These are phyloP conservation scores for Latrodectus elegans DNA, from an alignment of 2,888 invertebrate genomes.

Conservation along the genomic window DNA sequence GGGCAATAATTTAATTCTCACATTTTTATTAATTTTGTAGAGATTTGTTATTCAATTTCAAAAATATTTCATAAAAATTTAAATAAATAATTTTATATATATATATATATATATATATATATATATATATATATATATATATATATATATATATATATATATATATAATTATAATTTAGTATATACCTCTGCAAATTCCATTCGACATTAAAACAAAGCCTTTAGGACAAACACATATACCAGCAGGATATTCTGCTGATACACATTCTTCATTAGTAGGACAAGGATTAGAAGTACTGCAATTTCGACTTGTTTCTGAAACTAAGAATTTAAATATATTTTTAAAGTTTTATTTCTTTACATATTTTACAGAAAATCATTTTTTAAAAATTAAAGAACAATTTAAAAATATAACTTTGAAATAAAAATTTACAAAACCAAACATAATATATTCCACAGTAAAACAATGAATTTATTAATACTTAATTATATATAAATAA, in stretches of 20 bases:
- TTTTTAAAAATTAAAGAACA: not conserved
- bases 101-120: too few species aligned
- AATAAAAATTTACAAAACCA: not conserved
- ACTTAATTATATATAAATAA: not conserved
- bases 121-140: too few species aligned
- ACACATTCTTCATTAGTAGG: slow-evolving; percentile 74
- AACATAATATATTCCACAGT: not conserved
- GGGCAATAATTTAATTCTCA: too few species aligned
- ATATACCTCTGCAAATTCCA: slow-evolving; percentile 71
- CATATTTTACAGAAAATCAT: not conserved
- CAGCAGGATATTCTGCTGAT: slow-evolving; percentile 76
- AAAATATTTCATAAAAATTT: too few species aligned
- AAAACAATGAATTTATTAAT: not conserved
- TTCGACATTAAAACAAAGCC: slow-evolving; percentile 71
- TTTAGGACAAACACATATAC: slow-evolving; percentile 72
- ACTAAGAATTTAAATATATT: slow-evolving; percentile 3
- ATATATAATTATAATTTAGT: slow-evolving; percentile 66
- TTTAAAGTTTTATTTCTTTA: not conserved
- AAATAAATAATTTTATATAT: too few species aligned
- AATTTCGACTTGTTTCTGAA: slow-evolving; percentile 71
- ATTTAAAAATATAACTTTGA: not conserved
- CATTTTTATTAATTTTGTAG: too few species aligned
- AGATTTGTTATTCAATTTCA: too few species aligned
- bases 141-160: too few species aligned
- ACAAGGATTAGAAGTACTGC: slow-evolving; percentile 72